These are phyloP conservation scores for Dermatophagoides farinae DNA, from an alignment of 1,140 invertebrate genomes.

Conservation along the genomic window DNA sequence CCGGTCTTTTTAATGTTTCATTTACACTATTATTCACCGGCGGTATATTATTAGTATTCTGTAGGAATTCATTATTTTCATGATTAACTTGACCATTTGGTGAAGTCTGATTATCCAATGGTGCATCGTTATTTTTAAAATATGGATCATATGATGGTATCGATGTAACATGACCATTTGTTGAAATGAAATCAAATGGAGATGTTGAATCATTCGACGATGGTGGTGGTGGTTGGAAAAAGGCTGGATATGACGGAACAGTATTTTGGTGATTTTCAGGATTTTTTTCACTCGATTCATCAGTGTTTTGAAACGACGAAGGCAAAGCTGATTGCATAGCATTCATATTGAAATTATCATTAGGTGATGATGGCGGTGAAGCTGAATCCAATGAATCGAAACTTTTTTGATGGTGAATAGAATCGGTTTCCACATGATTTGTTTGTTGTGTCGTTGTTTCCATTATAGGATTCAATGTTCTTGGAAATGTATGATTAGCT, in stretches of 20 bases:
- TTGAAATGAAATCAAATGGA: slow-evolving; percentile 2
- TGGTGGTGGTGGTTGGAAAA: slow-evolving; percentile 3
- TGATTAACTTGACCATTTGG: too few relatives aligned
- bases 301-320: background rate
- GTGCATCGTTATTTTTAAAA: background rate
- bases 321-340: background rate
- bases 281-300: background rate
- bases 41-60: background rate
- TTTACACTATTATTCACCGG: background rate
- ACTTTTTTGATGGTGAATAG: background rate
- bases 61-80: background rate
- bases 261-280: background rate
- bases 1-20: background rate
- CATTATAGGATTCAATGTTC: too few relatives aligned
- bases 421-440: background rate
- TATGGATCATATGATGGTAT: slow-evolving; percentile 1
- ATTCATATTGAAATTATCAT: background rate
- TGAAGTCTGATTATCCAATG: background rate
- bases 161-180: background rate
- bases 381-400: background rate
- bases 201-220: background rate
- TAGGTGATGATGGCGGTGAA: background rate
- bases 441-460: too few relatives aligned
- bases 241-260: background rate
- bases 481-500: too few relatives aligned